Evolutionary conservation across 2,113 vertebrate genomes (phyloP), one percentile per base, ranked within the genome.

Genomic region (Genyomyrus donnyi): DNA sequence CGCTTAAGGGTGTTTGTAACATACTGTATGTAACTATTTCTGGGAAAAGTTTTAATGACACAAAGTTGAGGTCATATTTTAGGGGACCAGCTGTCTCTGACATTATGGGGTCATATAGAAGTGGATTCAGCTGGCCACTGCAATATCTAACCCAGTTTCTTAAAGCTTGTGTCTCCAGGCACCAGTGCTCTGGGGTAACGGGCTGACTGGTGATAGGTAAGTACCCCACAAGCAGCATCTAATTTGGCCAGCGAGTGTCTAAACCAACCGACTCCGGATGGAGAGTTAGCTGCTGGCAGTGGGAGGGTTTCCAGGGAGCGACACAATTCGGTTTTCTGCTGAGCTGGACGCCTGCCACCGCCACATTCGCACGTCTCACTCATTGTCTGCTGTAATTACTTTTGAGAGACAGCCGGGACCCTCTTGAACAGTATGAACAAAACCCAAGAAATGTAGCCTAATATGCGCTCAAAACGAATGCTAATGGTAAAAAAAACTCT

Each of bases 331-430:
- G 45, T 11, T 48, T 85, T 85, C 83, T 48, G 45, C 42, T 3
- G 13, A 52, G 27, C 88, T 89, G 88, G 62, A 50, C 7, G 46
- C 45, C n/a, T 0, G 45, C 62, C 58, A 49, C 8, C 0, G 1
- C 19, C 88, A 49, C 24, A 89, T 35, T 89, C 15, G 31, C n/a
- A 62, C 24, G 88, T 89, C 58, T 74, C 27, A 31, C 62, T 49
- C 48, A 80, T 53, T 89, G 88, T 83, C 91, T 92, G 15, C 46
- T n/a, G 31, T 90, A 92, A 91, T 92, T 77, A 83, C 53, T 56
- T 86, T 88, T 93, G 91, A 93, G 89, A 90, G 83, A 89, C 62
- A 88, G 91, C 90, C 91, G 74, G 88, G 91, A 90, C 91, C 52
- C 66, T n/a, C 58, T 84, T 89, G 86, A 89, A n/a, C n/a, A 91